Percentiles rank a stretch among this genome's conserved stretches.
These are phyloP conservation scores for Osmerus mordax DNA, from an alignment of 2,113 vertebrate genomes.

Conservation along the genomic window DNA sequence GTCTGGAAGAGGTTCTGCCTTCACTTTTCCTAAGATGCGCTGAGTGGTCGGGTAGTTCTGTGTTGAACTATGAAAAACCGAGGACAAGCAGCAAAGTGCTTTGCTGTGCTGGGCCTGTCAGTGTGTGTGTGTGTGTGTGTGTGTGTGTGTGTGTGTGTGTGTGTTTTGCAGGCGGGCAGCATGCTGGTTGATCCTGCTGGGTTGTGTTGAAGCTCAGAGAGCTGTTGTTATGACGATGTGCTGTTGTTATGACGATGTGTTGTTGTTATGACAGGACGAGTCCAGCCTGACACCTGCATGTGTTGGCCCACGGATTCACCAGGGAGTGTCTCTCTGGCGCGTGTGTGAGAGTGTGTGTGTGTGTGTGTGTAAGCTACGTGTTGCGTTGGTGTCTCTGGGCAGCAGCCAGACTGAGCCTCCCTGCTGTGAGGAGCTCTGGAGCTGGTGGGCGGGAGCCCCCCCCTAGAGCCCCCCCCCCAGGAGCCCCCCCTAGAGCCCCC, in stretches of 20 bases:
- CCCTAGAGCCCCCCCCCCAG: constrained; percentile 53
- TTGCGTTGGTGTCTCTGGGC: constrained; percentile 34
- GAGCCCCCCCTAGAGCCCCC: constrained; percentile 44
- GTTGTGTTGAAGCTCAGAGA: constrained; percentile 34
- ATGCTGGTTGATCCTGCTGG: constrained; percentile 40
- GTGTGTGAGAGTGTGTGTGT: constrained; percentile 1
- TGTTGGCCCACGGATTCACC: not conserved
- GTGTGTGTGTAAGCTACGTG: constrained; percentile 3
- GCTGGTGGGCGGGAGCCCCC: constrained; percentile 60
- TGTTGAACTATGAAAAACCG: too few relatives aligned
- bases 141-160: not conserved
- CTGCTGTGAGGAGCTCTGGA: constrained; percentile 51
- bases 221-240: constrained; percentile 48
- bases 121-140: not conserved
- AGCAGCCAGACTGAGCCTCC: constrained; percentile 44
- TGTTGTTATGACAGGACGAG: constrained; percentile 13
- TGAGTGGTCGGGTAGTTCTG: too few relatives aligned
- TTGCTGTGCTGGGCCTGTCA: too few relatives aligned
- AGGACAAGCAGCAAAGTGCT: too few relatives aligned
- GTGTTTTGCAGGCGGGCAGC: constrained; percentile 8
- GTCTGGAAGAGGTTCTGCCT: too few relatives aligned
- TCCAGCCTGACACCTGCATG: constrained; percentile 24
- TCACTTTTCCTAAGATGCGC: too few relatives aligned
- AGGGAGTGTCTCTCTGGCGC: too few relatives aligned
- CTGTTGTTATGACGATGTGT: too few relatives aligned